Evolutionary conservation across 2,797 vertebrate genomes (phyloP), one percentile per base, ranked within the genome.

Genomic region (Cottoperca gobio): DNA sequence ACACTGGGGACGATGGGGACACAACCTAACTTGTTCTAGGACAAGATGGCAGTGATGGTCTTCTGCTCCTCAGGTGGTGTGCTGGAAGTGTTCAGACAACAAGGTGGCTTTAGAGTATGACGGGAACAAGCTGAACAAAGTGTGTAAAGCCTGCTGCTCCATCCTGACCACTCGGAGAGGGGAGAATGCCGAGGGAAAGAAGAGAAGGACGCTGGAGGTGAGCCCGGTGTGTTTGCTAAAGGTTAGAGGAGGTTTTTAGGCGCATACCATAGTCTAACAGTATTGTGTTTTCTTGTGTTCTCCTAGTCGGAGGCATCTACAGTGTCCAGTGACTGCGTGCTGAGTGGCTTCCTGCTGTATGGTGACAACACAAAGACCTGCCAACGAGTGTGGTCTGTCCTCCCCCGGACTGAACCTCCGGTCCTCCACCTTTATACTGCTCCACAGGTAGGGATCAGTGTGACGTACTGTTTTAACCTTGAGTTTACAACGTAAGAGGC

Each of bases 271-370:
- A 4, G 0, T 58, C 62, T 3, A 67, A 42, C n/a, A 6, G 12
- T 40, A 1, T 39, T 49, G 0, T 60, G 28, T 57, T 71, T 28
- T 54, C 8, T 52, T 33, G 2, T 23, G 8, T 67, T 40, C 16
- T 65, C 50, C 7, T 86, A 98, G 97, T 95, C 94, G 43, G 96
- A 97, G 81, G 91, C 93, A 3, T 92, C 94, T 19, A 92, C 95
- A 76, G 93, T 94, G 11, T 95, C 93, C 49, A 90, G 91, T 76
- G 95, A 95, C 73, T 92, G 92, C 1, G 70, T 95, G 8, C 94
- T 97, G 55, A 97, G 96, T 78, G 94, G 97, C 70, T 97, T 97
- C 87, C 93, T 99, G 83, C 96, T 95, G 60, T 96, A 98, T 21
- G 95, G 95, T 61, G 96, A 97, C 83, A 94, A 95, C 80, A 93